Evolutionary conservation across 1,140 invertebrate genomes (phyloP).

Genomic region (Campoletis sonorensis): DNA sequence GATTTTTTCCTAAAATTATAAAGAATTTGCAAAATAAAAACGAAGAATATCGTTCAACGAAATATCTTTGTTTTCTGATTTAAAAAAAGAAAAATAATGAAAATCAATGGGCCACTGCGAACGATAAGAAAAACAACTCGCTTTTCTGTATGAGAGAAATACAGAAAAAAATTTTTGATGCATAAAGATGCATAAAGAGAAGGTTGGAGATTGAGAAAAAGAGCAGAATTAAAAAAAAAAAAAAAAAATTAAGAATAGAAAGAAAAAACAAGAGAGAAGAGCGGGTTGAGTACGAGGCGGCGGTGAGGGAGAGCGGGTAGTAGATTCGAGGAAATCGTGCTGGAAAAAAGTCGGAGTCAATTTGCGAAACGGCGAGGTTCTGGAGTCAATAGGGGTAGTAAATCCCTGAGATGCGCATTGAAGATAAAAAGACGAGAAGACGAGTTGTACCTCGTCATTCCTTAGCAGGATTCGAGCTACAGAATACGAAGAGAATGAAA

Average conservation of each 20-base stretch:
- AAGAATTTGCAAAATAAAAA: too few species aligned
- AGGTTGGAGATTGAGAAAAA: background rate
- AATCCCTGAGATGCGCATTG: conserved; percentile 46
- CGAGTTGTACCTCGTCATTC: conserved; percentile 25
- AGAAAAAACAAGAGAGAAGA: background rate
- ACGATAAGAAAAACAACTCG: background rate
- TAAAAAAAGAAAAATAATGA: background rate
- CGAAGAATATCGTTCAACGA: too few species aligned
- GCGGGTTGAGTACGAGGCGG: background rate
- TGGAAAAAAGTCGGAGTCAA: conserved; percentile 47
- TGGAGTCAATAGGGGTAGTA: conserved; percentile 49
- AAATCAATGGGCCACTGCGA: background rate
- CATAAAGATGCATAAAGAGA: background rate
- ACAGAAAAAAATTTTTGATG: background rate
- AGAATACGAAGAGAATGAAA: background rate
- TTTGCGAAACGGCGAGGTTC: conserved; percentile 47
- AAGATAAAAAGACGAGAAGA: conserved; percentile 36
- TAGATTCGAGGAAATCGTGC: conserved; percentile 29
- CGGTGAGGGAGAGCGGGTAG: background rate
- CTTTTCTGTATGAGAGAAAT: background rate
- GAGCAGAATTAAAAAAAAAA: background rate
- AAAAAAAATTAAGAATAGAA: background rate
- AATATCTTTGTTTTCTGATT: too few species aligned
- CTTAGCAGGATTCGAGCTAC: conserved; percentile 13
- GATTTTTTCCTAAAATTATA: too few species aligned